These are phyloP conservation scores for Enteromius anoplus DNA, from an alignment of 2,797 vertebrate species.

Conservation along the genomic window DNA sequence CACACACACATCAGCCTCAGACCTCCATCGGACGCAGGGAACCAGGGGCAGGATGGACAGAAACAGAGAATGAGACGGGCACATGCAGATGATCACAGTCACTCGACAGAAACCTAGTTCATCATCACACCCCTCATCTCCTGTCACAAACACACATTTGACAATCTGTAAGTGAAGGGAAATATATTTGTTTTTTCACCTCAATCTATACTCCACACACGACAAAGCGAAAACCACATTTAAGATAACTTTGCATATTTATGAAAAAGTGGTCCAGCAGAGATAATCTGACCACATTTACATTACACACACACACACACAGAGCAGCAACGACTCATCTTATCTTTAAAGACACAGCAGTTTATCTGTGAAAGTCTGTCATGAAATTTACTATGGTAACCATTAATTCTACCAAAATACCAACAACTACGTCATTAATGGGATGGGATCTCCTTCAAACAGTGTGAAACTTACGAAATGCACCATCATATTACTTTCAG, in stretches of 20 bases:
- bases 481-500: neutral
- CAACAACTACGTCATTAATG: neutral
- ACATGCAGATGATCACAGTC: neutral
- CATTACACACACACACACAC: no score
- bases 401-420: neutral
- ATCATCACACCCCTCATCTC: neutral
- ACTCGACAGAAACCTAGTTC: neutral
- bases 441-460: neutral
- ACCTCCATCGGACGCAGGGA: neutral
- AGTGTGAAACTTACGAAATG: neutral
- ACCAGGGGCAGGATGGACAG: neutral
- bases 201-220: neutral
- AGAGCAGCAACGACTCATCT: neutral
- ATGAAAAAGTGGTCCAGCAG: neutral
- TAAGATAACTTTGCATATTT: neutral
- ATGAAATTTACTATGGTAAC: neutral
- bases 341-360: neutral
- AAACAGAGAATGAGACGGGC: neutral
- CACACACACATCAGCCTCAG: neutral
- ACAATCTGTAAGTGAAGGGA: neutral
- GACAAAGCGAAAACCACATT: neutral
- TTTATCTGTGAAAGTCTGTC: neutral
- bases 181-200: neutral
- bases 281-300: neutral
- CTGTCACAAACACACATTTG: no score